phyloP scores from a whole-genome alignment of 2,113 vertebrate genomes.

The Equus przewalskii region DNA sequence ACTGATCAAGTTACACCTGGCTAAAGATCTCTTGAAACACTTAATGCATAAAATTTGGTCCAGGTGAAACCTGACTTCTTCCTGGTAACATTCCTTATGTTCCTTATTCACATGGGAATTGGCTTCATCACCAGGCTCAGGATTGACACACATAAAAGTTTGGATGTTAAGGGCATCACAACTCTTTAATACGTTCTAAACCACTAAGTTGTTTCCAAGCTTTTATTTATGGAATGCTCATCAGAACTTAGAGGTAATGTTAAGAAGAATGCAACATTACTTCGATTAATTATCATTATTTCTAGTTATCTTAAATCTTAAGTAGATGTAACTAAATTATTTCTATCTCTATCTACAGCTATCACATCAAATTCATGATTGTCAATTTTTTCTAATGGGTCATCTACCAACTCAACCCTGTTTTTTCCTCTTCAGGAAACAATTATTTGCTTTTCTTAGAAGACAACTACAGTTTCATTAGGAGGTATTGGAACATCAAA shows the following conservation, averaged over 20 bases:
- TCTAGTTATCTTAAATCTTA: not conserved
- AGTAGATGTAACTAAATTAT: not conserved
- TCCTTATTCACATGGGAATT: slow-evolving; percentile 40
- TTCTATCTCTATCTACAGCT: not conserved
- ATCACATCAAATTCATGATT: not conserved
- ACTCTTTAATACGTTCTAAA: slow-evolving; percentile 65
- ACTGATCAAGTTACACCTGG: slow-evolving; percentile 80
- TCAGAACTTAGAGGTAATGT: slow-evolving; percentile 62
- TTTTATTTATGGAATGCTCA: slow-evolving; percentile 47
- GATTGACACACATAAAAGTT: slow-evolving; percentile 38
- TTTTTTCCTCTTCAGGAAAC: not conserved
- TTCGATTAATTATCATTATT: not conserved
- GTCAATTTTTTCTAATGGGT: not conserved
- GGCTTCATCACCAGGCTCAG: not conserved
- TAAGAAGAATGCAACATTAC: slow-evolving; percentile 6
- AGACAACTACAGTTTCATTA: not conserved
- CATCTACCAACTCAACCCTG: not conserved
- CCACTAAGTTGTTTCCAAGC: slow-evolving; percentile 58
- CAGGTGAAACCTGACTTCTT: slow-evolving; percentile 70
- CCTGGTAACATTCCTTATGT: slow-evolving; percentile 52
- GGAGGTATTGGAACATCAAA: not conserved
- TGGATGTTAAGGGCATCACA: slow-evolving; percentile 49
- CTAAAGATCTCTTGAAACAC: slow-evolving; percentile 70
- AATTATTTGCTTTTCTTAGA: slow-evolving; percentile 1
- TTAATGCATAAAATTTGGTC: slow-evolving; percentile 71